Evolutionary conservation across 2,113 vertebrate species (phyloP).

Genomic region (Anthoscopus minutus): DNA sequence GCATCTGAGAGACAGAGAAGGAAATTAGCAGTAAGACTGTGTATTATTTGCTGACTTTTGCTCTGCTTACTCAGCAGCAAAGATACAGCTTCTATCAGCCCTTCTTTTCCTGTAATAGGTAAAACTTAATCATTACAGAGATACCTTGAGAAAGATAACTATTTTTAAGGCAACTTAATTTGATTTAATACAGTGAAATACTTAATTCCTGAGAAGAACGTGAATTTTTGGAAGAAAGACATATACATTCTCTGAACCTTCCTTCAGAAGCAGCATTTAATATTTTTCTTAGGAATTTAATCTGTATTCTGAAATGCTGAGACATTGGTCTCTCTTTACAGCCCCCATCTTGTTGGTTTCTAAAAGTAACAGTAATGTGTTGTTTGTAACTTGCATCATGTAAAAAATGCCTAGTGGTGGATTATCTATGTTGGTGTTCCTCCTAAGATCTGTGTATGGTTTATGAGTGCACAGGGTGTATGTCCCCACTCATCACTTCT

Average conservation of each 20-base stretch:
- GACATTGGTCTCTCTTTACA: background rate
- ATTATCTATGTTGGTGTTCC: background rate
- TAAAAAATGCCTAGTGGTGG: background rate
- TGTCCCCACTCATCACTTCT: accelerated
- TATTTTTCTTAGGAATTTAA: background rate
- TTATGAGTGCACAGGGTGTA: background rate
- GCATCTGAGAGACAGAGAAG: background rate
- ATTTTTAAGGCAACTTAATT: background rate
- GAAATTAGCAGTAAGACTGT: background rate
- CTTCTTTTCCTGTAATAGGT: background rate
- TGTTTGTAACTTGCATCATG: background rate
- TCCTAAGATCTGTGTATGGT: background rate
- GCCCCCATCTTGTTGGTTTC: background rate
- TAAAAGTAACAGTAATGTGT: background rate
- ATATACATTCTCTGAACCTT: background rate
- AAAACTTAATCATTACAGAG: background rate
- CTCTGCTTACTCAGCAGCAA: background rate
- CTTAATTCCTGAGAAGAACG: background rate
- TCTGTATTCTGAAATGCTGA: background rate
- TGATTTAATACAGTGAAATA: background rate
- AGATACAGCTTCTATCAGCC: background rate
- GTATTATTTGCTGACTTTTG: background rate
- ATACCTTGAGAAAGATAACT: background rate
- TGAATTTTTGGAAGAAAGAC: background rate
- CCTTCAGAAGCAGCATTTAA: background rate